Evolutionary conservation across 2,888 invertebrate genomes (phyloP).

Genomic region (Holacanthella duospinosa): DNA sequence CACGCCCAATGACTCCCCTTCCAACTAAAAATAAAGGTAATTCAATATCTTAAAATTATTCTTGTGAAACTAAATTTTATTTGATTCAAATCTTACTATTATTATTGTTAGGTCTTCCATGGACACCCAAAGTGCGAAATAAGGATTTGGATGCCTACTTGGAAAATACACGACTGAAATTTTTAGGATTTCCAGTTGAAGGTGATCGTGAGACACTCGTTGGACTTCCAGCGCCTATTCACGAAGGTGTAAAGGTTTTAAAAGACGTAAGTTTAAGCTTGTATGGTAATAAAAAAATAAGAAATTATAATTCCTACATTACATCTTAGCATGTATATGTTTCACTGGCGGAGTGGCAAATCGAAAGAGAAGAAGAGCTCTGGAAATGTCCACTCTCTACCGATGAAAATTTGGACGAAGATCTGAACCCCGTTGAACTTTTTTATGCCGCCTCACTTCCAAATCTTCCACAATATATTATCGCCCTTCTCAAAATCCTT

Average conservation of each 20-base stretch:
- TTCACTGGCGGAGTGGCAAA: constrained; percentile 84
- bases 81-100: constrained; percentile 17
- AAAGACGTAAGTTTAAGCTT: constrained; percentile 49
- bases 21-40: constrained; percentile 40
- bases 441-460: constrained; percentile 91
- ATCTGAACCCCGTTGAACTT: constrained; percentile 68
- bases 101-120: constrained; percentile 59
- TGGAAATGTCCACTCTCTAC: constrained; percentile 81
- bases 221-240: constrained; percentile 91
- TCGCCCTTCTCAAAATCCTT: constrained; percentile 88
- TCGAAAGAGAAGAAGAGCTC: constrained; percentile 81
- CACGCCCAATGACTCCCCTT: constrained; percentile 47
- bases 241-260: constrained; percentile 84
- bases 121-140: constrained; percentile 90
- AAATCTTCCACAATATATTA: constrained; percentile 94
- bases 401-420: constrained; percentile 63
- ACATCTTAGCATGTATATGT: constrained; percentile 75
- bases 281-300: not conserved
- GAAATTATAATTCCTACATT: no score
- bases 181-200: constrained; percentile 83
- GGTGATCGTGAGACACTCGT: constrained; percentile 77
- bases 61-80: constrained; percentile 4
- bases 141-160: constrained; percentile 87
- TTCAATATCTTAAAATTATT: not conserved
- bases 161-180: constrained; percentile 82